phyloP scores from a whole-genome alignment of 2,113 vertebrate genomes.

The Sminthopsis crassicaudata region DNA sequence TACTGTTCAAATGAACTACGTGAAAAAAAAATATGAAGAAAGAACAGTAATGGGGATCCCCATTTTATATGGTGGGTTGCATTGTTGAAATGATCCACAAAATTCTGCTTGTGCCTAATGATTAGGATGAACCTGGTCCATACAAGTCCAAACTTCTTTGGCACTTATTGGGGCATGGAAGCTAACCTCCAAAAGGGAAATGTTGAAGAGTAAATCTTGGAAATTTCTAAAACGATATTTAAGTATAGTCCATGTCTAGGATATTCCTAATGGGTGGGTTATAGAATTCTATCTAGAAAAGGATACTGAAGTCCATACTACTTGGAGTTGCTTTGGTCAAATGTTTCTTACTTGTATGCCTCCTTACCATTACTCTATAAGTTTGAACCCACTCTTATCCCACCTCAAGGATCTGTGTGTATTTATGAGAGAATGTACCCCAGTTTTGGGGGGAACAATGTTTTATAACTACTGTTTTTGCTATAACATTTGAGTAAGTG shows the following conservation, averaged over 20 bases:
- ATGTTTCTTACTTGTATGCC: background rate
- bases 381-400: background rate
- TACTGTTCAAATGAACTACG: background rate
- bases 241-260: background rate
- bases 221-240: background rate
- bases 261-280: background rate
- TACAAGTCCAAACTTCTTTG: background rate
- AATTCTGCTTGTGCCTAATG: background rate
- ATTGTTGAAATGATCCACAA: background rate
- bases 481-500: background rate
- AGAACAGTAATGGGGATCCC: background rate
- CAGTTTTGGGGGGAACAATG: background rate
- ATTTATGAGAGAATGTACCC: background rate
- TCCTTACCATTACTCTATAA: background rate
- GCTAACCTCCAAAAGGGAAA: background rate
- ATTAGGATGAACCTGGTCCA: background rate
- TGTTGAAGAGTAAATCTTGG: background rate
- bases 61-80: background rate
- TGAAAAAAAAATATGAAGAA: background rate
- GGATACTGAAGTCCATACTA: background rate
- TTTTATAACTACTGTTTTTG: background rate
- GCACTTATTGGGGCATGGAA: background rate
- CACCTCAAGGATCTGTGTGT: background rate
- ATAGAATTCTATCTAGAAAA: background rate
- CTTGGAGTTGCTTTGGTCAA: background rate